Evolutionary conservation across 2,113 vertebrate species (phyloP).

Genomic region (Sylvilagus bachmani): DNA sequence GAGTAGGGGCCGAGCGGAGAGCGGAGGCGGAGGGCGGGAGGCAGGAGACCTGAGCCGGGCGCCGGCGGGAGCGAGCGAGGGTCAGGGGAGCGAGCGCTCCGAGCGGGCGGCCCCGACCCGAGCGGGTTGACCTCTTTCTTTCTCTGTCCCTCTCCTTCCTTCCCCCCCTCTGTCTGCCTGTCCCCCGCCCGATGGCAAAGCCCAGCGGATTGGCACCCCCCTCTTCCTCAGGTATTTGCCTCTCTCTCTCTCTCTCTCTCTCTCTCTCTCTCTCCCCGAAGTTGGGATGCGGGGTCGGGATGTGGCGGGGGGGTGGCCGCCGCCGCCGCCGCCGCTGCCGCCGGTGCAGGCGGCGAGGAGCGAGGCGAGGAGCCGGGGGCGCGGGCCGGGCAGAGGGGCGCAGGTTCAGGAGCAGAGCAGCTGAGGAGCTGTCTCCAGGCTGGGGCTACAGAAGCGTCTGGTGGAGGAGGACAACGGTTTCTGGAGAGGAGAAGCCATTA

Average conservation of each 20-base stretch:
- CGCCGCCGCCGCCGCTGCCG: constrained; percentile 37
- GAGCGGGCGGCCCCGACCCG: constrained; percentile 87
- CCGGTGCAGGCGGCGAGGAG: constrained; percentile 41
- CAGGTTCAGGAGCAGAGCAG: constrained; percentile 78
- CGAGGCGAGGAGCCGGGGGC: constrained; percentile 61
- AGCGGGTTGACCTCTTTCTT: constrained; percentile 90
- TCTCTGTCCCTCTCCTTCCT: constrained; percentile 72
- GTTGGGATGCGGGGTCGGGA: constrained; percentile 89
- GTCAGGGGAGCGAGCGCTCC: constrained; percentile 82
- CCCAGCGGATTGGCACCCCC: constrained; percentile 83
- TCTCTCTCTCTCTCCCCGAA: constrained; percentile 79
- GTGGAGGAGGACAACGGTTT: constrained; percentile 90
- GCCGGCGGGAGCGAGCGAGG: constrained; percentile 84
- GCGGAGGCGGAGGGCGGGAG: constrained; percentile 81
- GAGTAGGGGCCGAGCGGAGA: constrained; percentile 83
- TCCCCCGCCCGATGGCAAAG: constrained; percentile 82
- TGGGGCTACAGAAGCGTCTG: constrained; percentile 85
- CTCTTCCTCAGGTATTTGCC: constrained; percentile 82
- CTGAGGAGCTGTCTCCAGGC: constrained; percentile 85
- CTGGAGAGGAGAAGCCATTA: constrained; percentile 96
- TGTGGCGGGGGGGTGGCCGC: constrained; percentile 76
- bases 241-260: constrained; percentile 36
- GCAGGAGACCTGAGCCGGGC: constrained; percentile 81
- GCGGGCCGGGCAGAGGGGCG: constrained; percentile 59
- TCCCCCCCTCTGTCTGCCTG: constrained; percentile 73